Evolutionary conservation across 2,113 vertebrate species (phyloP).

Genomic region (Marmota flaviventris): DNA sequence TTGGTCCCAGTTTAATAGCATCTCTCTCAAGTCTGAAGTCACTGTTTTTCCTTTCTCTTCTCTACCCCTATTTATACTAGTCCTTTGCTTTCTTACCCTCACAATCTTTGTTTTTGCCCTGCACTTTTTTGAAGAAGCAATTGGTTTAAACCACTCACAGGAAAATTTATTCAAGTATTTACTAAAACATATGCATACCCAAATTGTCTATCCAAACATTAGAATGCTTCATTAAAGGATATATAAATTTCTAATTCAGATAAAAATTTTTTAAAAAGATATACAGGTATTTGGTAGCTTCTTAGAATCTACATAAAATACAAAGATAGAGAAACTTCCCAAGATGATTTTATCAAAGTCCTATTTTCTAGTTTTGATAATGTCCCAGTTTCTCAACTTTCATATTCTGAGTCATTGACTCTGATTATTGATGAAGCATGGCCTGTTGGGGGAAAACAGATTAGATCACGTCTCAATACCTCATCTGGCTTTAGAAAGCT

Average conservation of each 20-base stretch:
- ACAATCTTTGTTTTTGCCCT: not conserved
- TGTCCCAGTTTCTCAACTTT: not conserved
- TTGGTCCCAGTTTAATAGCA: not conserved
- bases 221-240: not conserved
- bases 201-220: not conserved
- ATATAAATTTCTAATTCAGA: not conserved
- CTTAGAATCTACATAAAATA: not conserved
- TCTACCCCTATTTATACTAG: not conserved
- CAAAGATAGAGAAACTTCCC: not conserved
- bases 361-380: not conserved
- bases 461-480: conserved; percentile 23
- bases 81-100: not conserved
- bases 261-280: not conserved
- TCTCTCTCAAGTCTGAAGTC: not conserved
- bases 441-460: not conserved
- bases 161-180: not conserved
- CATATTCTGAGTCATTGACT: not conserved
- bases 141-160: not conserved
- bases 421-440: not conserved
- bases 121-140: not conserved
- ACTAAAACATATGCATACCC: not conserved
- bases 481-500: not conserved
- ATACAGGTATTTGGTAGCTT: not conserved
- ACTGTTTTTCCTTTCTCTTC: not conserved
- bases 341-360: not conserved